Evolutionary conservation across 2,888 invertebrate genomes (phyloP).

Genomic region (Acanthopleura granulata): DNA sequence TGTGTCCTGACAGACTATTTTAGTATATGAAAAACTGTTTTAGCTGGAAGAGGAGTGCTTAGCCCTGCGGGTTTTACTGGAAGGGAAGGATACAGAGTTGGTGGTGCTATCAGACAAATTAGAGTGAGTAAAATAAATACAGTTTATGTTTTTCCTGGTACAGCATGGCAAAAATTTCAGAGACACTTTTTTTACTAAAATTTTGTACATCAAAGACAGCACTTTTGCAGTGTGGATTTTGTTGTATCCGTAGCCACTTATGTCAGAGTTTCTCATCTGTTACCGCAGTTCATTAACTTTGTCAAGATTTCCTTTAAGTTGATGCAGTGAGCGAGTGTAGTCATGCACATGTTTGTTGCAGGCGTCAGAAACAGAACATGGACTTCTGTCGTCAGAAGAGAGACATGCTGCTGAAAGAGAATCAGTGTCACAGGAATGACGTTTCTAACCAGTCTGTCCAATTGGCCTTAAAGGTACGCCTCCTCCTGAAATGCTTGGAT

Average conservation of each 20-base stretch:
- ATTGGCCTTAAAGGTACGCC: slow-evolving; percentile 51
- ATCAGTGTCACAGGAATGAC: slow-evolving; percentile 48
- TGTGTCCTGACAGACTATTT: too few relatives aligned
- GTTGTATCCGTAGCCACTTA: too few relatives aligned
- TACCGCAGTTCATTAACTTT: too few relatives aligned
- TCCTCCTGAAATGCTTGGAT: too few relatives aligned
- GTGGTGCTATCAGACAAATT: slow-evolving; percentile 51
- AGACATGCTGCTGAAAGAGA: slow-evolving; percentile 51
- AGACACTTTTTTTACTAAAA: too few relatives aligned
- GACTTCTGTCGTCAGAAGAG: slow-evolving; percentile 46
- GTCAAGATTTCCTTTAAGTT: too few relatives aligned
- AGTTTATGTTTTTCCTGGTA: too few relatives aligned
- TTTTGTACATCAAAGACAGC: too few relatives aligned
- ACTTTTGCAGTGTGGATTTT: too few relatives aligned
- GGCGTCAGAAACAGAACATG: slow-evolving; percentile 54
- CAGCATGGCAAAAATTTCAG: too few relatives aligned
- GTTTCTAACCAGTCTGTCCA: slow-evolving; percentile 53
- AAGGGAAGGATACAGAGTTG: slow-evolving; percentile 58
- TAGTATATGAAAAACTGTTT: neutral
- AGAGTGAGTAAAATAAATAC: slow-evolving; percentile 38
- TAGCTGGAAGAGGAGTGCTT: slow-evolving; percentile 56
- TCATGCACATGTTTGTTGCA: slow-evolving; percentile 28
- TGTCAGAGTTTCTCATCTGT: too few relatives aligned
- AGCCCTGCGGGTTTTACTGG: slow-evolving; percentile 45
- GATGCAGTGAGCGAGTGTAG: too few relatives aligned